Percentiles rank a stretch among this genome's conserved stretches.
These are phyloP conservation scores for Porites evermanni DNA, from an alignment of 92 coral and sea anemone genomes.

Conservation along the genomic window DNA sequence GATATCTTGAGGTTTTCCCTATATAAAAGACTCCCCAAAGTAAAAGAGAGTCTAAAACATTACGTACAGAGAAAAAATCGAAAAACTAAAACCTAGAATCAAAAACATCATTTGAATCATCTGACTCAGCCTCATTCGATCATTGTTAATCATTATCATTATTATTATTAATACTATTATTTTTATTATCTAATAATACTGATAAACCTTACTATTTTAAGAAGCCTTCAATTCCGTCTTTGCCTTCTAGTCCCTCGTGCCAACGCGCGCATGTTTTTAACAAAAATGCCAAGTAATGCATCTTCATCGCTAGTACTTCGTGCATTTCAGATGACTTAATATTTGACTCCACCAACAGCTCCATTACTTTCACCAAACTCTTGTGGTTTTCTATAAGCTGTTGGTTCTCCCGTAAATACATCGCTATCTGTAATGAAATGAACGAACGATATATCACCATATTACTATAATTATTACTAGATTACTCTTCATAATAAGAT, in stretches of 20 bases:
- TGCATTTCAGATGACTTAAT: conserved; percentile 70
- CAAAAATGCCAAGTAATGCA: conserved; percentile 78
- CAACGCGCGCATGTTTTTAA: conserved; percentile 85
- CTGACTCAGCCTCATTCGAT: too few relatives aligned
- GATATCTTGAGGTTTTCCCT: too few relatives aligned
- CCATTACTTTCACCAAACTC: conserved; percentile 83
- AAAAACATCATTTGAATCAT: too few relatives aligned
- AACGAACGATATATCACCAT: neutral
- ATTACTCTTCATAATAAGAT: too few relatives aligned
- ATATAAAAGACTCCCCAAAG: too few relatives aligned
- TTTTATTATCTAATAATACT: too few relatives aligned
- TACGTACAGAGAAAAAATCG: too few relatives aligned
- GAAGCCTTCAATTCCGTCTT: conserved; percentile 87
- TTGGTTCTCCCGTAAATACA: conserved; percentile 74
- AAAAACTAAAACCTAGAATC: too few relatives aligned
- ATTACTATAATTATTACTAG: too few relatives aligned
- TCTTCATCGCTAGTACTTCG: conserved; percentile 92
- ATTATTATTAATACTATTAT: too few relatives aligned
- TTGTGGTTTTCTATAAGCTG: conserved; percentile 82
- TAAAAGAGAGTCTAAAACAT: too few relatives aligned
- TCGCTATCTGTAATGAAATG: conserved; percentile 62
- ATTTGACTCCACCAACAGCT: conserved; percentile 70
- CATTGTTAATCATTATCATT: too few relatives aligned
- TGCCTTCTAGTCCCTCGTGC: conserved; percentile 86
- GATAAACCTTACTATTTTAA: conserved; percentile 72